These are phyloP conservation scores for Littorina saxatilis DNA, from an alignment of 1,140 invertebrate genomes.

Conservation along the genomic window DNA sequence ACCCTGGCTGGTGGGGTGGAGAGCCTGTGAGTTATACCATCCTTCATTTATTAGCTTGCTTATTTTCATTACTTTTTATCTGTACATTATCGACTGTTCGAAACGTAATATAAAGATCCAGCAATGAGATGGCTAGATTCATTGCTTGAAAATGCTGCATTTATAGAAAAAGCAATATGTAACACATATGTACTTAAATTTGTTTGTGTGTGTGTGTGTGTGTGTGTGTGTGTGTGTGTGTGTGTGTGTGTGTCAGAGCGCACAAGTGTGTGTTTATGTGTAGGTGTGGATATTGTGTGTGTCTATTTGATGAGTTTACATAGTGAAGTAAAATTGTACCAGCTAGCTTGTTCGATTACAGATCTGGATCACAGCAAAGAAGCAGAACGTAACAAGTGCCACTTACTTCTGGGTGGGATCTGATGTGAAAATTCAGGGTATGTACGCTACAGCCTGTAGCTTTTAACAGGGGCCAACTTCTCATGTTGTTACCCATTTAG, in stretches of 20 bases:
- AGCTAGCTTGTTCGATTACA: constrained; percentile 21
- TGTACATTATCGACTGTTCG: too few species aligned
- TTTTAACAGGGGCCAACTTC: too few species aligned
- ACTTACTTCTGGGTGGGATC: constrained; percentile 68
- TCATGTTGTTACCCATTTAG: too few species aligned
- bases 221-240: not conserved
- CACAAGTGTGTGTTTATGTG: not conserved
- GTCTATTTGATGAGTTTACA: not conserved
- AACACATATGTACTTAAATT: too few species aligned
- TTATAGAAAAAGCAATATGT: too few species aligned
- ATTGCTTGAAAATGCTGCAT: too few species aligned
- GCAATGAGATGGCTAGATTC: too few species aligned
- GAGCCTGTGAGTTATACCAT: constrained; percentile 68
- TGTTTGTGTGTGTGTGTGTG: constrained; percentile 1
- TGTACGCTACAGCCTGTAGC: too few species aligned
- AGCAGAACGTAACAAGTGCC: constrained; percentile 54
- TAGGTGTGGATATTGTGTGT: not conserved
- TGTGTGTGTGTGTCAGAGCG: not conserved
- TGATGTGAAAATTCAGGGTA: constrained; percentile 64
- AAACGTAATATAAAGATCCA: too few species aligned
- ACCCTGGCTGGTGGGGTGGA: constrained; percentile 68
- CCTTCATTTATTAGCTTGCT: too few species aligned
- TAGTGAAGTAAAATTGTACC: too few species aligned
- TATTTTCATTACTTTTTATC: too few species aligned
- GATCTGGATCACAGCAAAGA: constrained; percentile 72